These are phyloP conservation scores for Eulemur albifrons DNA, from an alignment of 2,797 vertebrate species.

Conservation along the genomic window DNA sequence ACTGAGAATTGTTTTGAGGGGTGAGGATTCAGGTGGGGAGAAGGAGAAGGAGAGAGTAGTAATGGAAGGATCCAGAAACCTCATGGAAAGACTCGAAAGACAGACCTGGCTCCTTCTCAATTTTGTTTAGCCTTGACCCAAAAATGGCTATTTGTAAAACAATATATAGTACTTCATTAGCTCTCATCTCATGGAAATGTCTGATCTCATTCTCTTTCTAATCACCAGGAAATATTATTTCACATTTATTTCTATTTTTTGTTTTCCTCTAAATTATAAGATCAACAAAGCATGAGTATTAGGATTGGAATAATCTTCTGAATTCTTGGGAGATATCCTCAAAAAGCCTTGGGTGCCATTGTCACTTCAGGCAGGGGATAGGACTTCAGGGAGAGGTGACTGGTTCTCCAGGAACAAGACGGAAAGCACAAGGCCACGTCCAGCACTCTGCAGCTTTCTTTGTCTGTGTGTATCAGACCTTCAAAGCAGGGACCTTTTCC, in stretches of 20 bases:
- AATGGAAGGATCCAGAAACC: background rate
- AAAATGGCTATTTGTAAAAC: background rate
- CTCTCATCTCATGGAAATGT: background rate
- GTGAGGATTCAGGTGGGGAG: background rate
- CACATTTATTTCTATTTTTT: constrained; percentile 17
- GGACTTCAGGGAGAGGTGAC: background rate
- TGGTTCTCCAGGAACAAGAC: background rate
- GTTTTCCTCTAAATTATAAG: background rate
- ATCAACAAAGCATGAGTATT: background rate
- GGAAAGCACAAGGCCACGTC: background rate
- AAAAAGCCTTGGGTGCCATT: background rate
- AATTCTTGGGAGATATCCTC: background rate
- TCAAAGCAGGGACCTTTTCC: background rate
- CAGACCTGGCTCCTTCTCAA: background rate
- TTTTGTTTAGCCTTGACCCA: background rate
- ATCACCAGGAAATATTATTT: background rate
- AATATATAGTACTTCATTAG: background rate
- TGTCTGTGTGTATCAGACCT: background rate
- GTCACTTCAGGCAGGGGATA: background rate
- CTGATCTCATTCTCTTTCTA: background rate
- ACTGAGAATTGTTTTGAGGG: background rate
- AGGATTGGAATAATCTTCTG: background rate
- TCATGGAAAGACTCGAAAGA: background rate
- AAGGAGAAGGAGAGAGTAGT: background rate
- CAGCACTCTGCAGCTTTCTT: background rate